Base-by-base conservation (phyloP, 2,888 invertebrate species). In the Aphelenchoides bicaudatus region DNA sequence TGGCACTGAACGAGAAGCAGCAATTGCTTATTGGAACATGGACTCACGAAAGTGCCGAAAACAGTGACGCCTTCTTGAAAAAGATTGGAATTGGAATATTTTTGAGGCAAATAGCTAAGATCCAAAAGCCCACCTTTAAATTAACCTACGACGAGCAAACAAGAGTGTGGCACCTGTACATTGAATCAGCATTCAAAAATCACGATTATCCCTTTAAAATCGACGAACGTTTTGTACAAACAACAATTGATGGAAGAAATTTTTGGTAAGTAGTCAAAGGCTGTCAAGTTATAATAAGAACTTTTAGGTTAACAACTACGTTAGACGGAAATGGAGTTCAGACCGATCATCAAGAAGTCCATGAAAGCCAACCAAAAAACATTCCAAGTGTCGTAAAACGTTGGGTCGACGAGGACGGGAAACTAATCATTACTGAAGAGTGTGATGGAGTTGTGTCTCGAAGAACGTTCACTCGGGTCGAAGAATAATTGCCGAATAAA, bases 321-420 rank as follows among this genome's bases (percentile, higher is more conserved):
- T 8, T 43, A 8, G 43, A 43, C 10, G 16, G 8, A 43, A 25
- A 43, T n/a, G 43, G 43, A 8, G 25, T 25, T 19, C 43, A 43
- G 43, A 43, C 43, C 21, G 43, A 43, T 25, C 21, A 21, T 6
- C 43, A 43, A n/a, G 43, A 43, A 25, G 10, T 19, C 16, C 6
- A 6, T n/a, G 43, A 43, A 43, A n/a, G 25, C 10, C 21, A 43
- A n/a, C 43, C 43, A n/a, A 43, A 43, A 6, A 43, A 43, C 23
- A 43, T 43, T n/a, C 43, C 43, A 25, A 43, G 43, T n/a, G 23
- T 43, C 43, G 25, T 25, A 25, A 43, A 43, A n/a, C 10, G 43
- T 10, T 43, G 8, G 21, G 43, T 43, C n/a, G 43, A 43, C 21
- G n/a, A n/a, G 23, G 25, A 43, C 43, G 43, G 8, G 6, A 43